These are phyloP conservation scores for Chymomyza fuscimana DNA, from an alignment of 2,888 invertebrate genomes.

Conservation along the genomic window DNA sequence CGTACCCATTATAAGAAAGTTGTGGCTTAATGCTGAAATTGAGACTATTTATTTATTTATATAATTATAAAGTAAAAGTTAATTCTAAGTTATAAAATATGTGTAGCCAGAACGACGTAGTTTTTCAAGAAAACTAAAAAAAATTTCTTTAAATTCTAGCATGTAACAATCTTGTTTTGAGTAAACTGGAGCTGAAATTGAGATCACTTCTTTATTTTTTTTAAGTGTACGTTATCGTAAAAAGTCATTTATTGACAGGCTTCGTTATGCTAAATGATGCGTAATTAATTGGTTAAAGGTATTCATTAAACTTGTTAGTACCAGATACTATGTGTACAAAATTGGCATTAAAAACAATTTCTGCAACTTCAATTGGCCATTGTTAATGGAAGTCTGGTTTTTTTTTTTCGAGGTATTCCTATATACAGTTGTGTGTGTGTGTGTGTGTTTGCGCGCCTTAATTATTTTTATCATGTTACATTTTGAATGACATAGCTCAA, in stretches of 20 bases:
- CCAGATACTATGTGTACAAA: not conserved
- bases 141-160: too few relatives aligned
- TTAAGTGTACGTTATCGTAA: too few relatives aligned
- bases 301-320: not conserved
- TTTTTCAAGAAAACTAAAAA: too few relatives aligned
- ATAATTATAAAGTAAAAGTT: too few relatives aligned
- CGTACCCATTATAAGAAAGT: too few relatives aligned
- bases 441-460: constrained; percentile 23
- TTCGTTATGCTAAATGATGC: constrained; percentile 2
- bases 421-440: not conserved
- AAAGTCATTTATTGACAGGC: not conserved
- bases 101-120: too few relatives aligned
- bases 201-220: too few relatives aligned
- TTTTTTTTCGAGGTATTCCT: not conserved
- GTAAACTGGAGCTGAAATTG: too few relatives aligned
- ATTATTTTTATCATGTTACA: constrained; percentile 57
- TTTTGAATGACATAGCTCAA: constrained; percentile 55
- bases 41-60: too few relatives aligned
- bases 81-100: too few relatives aligned
- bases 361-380: not conserved
- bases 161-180: too few relatives aligned
- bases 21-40: too few relatives aligned
- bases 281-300: not conserved
- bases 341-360: not conserved
- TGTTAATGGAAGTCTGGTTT: not conserved